phyloP scores from a whole-genome alignment of 2,113 vertebrate species.

The Trichechus manatus region DNA sequence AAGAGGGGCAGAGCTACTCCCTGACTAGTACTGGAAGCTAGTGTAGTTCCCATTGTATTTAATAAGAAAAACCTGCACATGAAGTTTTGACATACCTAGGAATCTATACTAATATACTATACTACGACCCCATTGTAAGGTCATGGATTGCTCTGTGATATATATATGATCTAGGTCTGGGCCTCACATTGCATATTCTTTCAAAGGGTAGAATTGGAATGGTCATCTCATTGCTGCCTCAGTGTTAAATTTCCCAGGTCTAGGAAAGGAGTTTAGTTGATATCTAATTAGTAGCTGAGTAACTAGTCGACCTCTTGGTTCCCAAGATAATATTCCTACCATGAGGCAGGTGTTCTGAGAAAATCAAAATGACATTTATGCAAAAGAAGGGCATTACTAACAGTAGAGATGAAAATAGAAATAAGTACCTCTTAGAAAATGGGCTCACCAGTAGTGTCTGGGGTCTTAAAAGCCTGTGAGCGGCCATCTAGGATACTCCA shows the following conservation, averaged over 20 bases:
- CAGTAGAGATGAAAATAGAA: slow-evolving; percentile 24
- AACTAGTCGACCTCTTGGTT: not conserved
- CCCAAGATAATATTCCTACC: not conserved
- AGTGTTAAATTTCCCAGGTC: not conserved
- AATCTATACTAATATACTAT: not conserved
- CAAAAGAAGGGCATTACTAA: slow-evolving; percentile 5
- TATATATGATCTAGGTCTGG: not conserved
- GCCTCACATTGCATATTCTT: not conserved
- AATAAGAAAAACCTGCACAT: not conserved
- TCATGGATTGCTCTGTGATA: not conserved
- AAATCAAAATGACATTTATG: not conserved
- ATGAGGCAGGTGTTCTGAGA: not conserved
- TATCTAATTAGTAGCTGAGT: not conserved
- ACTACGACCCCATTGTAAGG: not conserved
- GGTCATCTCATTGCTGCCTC: slow-evolving; percentile 5
- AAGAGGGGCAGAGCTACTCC: not conserved
- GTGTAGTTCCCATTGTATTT: not conserved
- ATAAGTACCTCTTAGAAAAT: slow-evolving; percentile 47
- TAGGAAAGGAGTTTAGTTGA: not conserved
- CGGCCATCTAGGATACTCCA: no score
- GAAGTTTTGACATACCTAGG: not conserved
- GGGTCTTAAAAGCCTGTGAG: no score
- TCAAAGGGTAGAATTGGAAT: not conserved
- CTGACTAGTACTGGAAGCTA: not conserved
- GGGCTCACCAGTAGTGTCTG: no score